Evolutionary conservation across 2,888 invertebrate genomes (phyloP).

Genomic region (Rotaria socialis): DNA sequence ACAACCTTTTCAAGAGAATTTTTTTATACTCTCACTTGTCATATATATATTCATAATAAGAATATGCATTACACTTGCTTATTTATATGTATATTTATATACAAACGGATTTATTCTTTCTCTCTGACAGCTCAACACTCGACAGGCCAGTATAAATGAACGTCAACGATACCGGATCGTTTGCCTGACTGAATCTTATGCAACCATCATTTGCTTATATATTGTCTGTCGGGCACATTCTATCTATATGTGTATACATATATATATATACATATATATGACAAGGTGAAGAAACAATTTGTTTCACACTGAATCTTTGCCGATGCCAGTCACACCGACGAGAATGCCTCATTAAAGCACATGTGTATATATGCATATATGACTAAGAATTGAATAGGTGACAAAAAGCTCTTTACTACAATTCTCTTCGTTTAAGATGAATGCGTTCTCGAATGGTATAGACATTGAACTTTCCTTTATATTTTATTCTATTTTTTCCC

Average conservation of each 20-base stretch:
- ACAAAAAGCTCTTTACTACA: slow-evolving; percentile 3
- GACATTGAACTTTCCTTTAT: slow-evolving; percentile 12
- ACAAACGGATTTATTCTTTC: not conserved
- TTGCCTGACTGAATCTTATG: not conserved
- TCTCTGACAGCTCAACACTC: slow-evolving; percentile 7
- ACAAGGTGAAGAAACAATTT: slow-evolving; percentile 29
- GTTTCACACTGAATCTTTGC: not conserved
- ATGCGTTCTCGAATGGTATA: not conserved
- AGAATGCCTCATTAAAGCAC: not conserved
- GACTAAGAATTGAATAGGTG: not conserved
- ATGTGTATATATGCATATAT: not conserved
- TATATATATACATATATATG: not conserved
- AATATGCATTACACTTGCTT: slow-evolving; percentile 21
- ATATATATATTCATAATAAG: not conserved
- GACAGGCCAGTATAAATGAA: not conserved
- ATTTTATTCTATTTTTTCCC: not conserved
- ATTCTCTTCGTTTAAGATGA: not conserved
- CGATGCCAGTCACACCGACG: not conserved
- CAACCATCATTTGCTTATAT: not conserved
- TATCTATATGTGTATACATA: not conserved
- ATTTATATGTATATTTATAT: not conserved
- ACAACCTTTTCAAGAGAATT: not conserved
- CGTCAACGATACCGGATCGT: not conserved
- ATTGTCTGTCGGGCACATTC: not conserved
- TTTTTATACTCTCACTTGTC: not conserved